Evolutionary conservation across 2,888 invertebrate species (phyloP), one percentile per base, ranked within the genome.

Genomic region (Oligia strigilis): DNA sequence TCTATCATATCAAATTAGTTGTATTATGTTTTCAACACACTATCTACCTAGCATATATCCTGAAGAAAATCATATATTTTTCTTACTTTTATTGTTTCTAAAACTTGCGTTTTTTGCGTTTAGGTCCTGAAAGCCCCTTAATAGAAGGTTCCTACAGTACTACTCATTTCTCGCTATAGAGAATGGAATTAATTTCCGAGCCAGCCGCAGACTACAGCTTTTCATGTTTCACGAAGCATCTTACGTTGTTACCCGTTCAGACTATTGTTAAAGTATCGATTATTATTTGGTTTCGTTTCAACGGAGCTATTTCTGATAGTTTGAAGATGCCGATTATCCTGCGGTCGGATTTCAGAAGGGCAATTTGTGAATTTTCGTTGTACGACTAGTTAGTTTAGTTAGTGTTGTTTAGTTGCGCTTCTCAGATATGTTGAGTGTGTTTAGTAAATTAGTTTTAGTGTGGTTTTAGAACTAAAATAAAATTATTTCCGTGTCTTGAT

Each of bases 121-220:
- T 29, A 29, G 29, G 29, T 29, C 29, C 29, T 29, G 29, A 29
- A 29, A 29, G 29, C 29, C 29, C 29, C 29, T 29, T 29, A 60
- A 43, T 65, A 62, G 23, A 58, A 90, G 88, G 19, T 78, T 64
- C 17, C 3, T 86, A 87, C 84, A 88, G 82, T 86, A 82, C 83
- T 84, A 91, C 92, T 94, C 93, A 94, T 95, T 95, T 94, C 93
- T 93, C 89, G 92, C 84, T 89, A 91, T 92, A 91, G 91, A 92
- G 93, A 93, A 94, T 92, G 93, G 95, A 95, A 95, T 95, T 96
- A 96, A 96, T 96, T 94, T 93, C 92, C 86, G 87, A 92, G 92
- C 92, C 92, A 89, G 89, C 93, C 94, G 93, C 95, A 95, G 95
- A 95, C 95, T 92, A 90, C 90, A 92, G 93, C 92, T 93, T 94